These are phyloP conservation scores for Eristalinus sepulchralis DNA, from an alignment of 2,888 invertebrate genomes.

Conservation along the genomic window DNA sequence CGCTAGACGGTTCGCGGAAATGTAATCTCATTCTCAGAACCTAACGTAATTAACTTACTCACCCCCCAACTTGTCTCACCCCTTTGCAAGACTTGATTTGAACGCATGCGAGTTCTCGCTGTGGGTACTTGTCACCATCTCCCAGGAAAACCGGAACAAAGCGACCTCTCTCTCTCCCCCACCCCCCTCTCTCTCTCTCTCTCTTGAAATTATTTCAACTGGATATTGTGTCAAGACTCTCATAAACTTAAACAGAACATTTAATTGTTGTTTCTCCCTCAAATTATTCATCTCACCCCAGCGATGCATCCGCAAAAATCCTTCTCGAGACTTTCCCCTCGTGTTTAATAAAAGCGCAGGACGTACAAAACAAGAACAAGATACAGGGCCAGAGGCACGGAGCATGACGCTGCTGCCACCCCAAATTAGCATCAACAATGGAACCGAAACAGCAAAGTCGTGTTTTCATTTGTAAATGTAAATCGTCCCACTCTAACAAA, in stretches of 20 bases:
- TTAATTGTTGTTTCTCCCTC: constrained; percentile 40
- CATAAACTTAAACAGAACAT: constrained; percentile 42
- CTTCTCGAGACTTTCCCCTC: constrained; percentile 1
- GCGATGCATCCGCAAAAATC: constrained; percentile 19
- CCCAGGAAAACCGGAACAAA: neutral
- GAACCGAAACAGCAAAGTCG: constrained; percentile 46
- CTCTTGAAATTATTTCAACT: constrained; percentile 8
- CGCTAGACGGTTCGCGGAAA: neutral
- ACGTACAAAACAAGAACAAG: neutral
- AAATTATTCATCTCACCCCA: constrained; percentile 34
- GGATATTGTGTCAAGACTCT: constrained; percentile 56
- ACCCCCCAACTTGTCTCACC: neutral
- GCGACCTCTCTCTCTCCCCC: too few species aligned
- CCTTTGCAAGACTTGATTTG: neutral
- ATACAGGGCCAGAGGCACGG: neutral
- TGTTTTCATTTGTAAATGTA: constrained; percentile 67
- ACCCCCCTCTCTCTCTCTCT: too few species aligned
- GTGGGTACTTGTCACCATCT: neutral
- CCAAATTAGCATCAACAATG: constrained; percentile 67
- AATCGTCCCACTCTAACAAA: constrained; percentile 57
- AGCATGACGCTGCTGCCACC: constrained; percentile 21
- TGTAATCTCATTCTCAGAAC: neutral
- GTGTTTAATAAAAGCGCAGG: neutral
- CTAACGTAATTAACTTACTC: neutral
- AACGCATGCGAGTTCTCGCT: neutral